These are phyloP conservation scores for Epistrophe grossulariae DNA, from an alignment of 2,888 invertebrate species.

Conservation along the genomic window DNA sequence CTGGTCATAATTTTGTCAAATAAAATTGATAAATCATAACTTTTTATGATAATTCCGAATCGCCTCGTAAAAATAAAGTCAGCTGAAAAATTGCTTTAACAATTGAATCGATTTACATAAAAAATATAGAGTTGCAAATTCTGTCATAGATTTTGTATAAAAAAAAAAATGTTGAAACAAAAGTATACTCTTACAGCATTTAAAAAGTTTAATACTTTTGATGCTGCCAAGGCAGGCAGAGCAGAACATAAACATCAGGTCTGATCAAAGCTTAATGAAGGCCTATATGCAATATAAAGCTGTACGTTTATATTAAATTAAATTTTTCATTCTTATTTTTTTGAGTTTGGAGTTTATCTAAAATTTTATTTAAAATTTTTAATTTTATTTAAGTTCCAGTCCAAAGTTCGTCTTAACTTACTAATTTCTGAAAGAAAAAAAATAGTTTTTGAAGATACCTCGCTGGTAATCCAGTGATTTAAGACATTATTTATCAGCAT, in stretches of 20 bases:
- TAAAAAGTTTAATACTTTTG: constrained; percentile 45
- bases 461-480: too few relatives aligned
- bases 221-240: not conserved
- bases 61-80: constrained; percentile 40
- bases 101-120: constrained; percentile 69
- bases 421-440: too few relatives aligned
- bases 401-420: too few relatives aligned
- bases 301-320: too few relatives aligned
- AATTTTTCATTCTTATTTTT: too few relatives aligned
- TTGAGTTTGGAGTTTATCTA: too few relatives aligned
- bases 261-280: not conserved
- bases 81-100: constrained; percentile 10
- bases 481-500: too few relatives aligned
- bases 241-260: not conserved
- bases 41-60: constrained; percentile 70
- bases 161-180: not conserved
- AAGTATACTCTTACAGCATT: not conserved
- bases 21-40: constrained; percentile 76
- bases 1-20: constrained; percentile 75
- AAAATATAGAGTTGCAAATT: constrained; percentile 40
- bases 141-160: constrained; percentile 35
- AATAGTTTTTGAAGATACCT: too few relatives aligned
- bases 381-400: too few relatives aligned
- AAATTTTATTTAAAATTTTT: too few relatives aligned
- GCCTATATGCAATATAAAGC: not conserved